Base-by-base conservation (phyloP, 2,797 vertebrate genomes). In the Crypturellus tataupa region DNA sequence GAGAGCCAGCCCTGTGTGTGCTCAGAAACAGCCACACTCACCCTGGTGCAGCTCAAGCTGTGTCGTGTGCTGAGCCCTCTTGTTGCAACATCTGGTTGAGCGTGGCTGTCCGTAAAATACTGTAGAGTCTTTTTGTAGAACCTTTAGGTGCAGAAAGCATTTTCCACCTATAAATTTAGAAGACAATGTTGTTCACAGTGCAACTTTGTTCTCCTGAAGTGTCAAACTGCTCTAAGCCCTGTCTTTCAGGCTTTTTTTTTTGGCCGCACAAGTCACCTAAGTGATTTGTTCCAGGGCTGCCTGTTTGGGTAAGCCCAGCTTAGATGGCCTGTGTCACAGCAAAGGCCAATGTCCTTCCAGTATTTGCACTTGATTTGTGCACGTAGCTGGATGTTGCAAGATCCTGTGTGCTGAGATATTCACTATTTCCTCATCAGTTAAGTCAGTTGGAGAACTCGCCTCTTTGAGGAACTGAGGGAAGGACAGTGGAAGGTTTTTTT, bases 341-440 rank as follows among this genome's bases (percentile, higher is more conserved):
- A 70, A 47, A 62, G 29, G 53, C 62, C 46, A 49, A 3, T 27
- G 40, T 29, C 60, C 60, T 16, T 29, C 1, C 21, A 16, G 2
- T 20, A 68, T 76, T 47, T 58, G n/a, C 42, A 8, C 9, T 62
- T 39, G 21, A 35, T 33, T 56, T 47, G n/a, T 76, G 31, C 35
- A 9, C 23, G 17, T 0, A 2, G 10, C 73, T 23, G 40, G 71
- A 31, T 0, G 1, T 29, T 18, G 29, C 18, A 8, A 42, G 29
- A 29, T 84, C 84, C 21, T 55, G 71, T 29, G 21, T 73, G 55
- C 60, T 15, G 37, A 42, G 60, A 15, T 53, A 53, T 42, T 71
- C 63, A 73, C 29, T 25, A 12, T n/a, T 67, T 29, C 31, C 44
- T 31, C 16, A 10, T 77, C 49, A 23, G 21, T 88, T 51, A 18